Base-by-base conservation (phyloP, 2,797 vertebrate genomes). In the Gallinago stenura region DNA sequence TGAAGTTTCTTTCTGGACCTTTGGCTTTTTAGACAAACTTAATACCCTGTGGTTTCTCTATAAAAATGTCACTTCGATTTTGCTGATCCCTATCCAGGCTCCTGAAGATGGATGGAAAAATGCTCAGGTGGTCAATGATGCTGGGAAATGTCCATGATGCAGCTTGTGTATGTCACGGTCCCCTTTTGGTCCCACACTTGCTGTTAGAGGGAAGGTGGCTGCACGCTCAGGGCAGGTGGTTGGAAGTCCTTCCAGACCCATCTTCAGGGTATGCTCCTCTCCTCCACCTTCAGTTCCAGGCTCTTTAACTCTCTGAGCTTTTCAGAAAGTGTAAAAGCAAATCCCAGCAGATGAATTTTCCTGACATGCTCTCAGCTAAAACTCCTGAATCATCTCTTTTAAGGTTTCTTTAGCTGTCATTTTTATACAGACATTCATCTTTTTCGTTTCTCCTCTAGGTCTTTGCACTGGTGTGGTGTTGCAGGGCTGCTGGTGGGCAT, bases 111-210 rank as follows among this genome's bases (percentile, higher is more conserved):
- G 58, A 19, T 25, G 35, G 45, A 25, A 45, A 75, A 69, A 58
- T 3, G 1, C 4, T 9, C 0, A 0, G 2, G 15, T 88, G 65
- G 53, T 33, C 48, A 50, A 37, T 7, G 50, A 50, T 57, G 65
- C 15, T 19, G 39, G 30, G 46, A 45, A 80, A 51, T 15, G 39
- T 33, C 64, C 7, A 1, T 0, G 2, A 46, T 24, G 60, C 51
- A 54, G 15, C 35, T 25, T 28, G 15, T 1, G 0, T 12, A 14
- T 0, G 1, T 10, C 69, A 50, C 0, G 5, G 39, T 50, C 28
- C 54, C 66, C 12, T 56, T 89, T 54, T 3, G 3, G n/a, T 51
- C 64, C 57, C 56, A 22, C 3, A 1, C 69, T n/a, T 58, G 18
- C 51, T 50, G 35, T 33, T 28, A 73, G 51, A 77, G 24, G 21